Conservation (phyloP, 1,140 invertebrate species). For the Leptopilina clavipes region DNA sequence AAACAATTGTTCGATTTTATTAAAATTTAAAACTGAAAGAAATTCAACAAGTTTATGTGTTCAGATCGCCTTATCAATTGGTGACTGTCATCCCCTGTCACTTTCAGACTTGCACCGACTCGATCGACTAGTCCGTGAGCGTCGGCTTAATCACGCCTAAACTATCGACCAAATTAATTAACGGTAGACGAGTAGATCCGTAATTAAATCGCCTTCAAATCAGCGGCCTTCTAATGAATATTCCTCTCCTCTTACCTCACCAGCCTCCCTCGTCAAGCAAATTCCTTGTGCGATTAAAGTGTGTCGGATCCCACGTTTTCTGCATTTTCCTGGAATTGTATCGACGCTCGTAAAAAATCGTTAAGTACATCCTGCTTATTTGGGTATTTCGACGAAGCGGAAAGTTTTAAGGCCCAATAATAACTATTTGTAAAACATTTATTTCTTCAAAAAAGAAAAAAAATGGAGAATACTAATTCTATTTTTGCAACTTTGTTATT, state of each 20-base stretch:
- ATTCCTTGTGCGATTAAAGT: slow-evolving; percentile 53
- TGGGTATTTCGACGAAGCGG: slow-evolving; percentile 13
- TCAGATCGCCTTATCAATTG: slow-evolving; percentile 39
- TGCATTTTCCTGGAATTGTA: slow-evolving; percentile 42
- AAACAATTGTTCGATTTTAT: no score
- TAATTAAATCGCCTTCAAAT: slow-evolving; percentile 68
- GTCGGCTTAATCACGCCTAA: slow-evolving; percentile 60
- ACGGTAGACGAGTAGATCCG: slow-evolving; percentile 55
- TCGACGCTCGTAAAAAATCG: slow-evolving; percentile 24
- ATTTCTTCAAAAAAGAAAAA: neutral
- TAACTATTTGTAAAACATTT: neutral
- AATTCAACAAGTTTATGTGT: slow-evolving; percentile 41
- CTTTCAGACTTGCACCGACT: slow-evolving; percentile 29
- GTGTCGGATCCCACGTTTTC: slow-evolving; percentile 50
- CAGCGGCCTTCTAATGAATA: slow-evolving; percentile 64
- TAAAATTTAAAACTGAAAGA: neutral
- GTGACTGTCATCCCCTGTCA: slow-evolving; percentile 14
- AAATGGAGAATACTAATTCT: neutral
- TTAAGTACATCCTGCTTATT: slow-evolving; percentile 31
- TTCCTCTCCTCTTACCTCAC: slow-evolving; percentile 48
- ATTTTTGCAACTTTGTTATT: neutral
- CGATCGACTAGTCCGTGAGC: slow-evolving; percentile 38
- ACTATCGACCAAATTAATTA: slow-evolving; percentile 67
- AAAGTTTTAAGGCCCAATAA: neutral
- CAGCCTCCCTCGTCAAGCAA: slow-evolving; percentile 36